A percentile compares a stretch with the other conserved stretches of the same genome.
Evolutionary conservation across 2,113 vertebrate species (phyloP).

Genomic region (Gorilla gorilla): DNA sequence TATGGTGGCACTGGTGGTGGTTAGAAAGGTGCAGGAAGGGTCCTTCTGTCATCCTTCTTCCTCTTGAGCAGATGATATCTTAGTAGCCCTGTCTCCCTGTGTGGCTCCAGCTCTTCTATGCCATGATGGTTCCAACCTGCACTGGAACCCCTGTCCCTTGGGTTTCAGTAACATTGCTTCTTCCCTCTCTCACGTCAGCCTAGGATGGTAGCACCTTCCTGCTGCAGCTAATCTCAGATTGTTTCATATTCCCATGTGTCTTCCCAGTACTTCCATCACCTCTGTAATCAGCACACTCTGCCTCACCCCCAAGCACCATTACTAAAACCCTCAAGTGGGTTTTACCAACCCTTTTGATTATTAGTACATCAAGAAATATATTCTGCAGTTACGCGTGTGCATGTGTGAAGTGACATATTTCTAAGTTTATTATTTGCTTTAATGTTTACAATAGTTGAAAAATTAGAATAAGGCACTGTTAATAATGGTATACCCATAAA

Average conservation of each 20-base stretch:
- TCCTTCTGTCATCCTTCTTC: neutral
- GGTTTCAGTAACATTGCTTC: neutral
- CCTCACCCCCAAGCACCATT: neutral
- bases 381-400: neutral
- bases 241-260: neutral
- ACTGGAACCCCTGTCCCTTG: neutral
- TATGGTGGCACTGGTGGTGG: neutral
- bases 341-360: neutral
- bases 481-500: neutral
- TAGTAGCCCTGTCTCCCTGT: neutral
- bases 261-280: neutral
- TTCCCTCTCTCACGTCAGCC: neutral
- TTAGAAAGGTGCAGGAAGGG: neutral
- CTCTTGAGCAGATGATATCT: neutral
- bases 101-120: neutral
- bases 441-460: neutral
- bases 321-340: neutral
- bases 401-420: neutral
- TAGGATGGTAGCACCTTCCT: neutral
- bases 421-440: neutral
- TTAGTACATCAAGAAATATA: neutral
- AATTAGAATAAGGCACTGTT: neutral
- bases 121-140: neutral
- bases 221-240: neutral
- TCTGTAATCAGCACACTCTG: neutral